Evolutionary conservation across 2,888 invertebrate genomes (phyloP).

Genomic region (Eilema caniola): DNA sequence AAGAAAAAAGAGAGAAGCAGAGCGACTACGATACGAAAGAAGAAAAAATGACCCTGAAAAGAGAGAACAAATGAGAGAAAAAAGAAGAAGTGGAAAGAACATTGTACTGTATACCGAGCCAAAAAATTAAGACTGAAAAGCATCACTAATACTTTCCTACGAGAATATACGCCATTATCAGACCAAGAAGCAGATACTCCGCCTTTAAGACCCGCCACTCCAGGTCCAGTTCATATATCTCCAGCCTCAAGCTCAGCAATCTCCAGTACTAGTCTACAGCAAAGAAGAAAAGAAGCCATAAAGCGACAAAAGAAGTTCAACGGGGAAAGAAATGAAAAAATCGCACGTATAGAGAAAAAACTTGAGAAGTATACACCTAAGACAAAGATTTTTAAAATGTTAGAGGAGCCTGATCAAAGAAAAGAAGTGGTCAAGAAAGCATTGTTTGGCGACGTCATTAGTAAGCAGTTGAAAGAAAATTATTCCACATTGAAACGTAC

Average conservation of each 20-base stretch:
- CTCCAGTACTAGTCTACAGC: not conserved
- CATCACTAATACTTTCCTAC: not conserved
- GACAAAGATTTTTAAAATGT: too few species aligned
- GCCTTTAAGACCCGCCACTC: not conserved
- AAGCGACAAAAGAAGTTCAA: too few species aligned
- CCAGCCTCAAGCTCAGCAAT: not conserved
- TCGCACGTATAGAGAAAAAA: too few species aligned
- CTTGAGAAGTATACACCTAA: too few species aligned
- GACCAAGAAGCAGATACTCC: not conserved
- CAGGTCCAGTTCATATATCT: conserved; percentile 1
- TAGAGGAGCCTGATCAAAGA: too few species aligned
- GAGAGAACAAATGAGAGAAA: conserved; percentile 34
- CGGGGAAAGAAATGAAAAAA: not conserved
- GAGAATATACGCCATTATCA: not conserved
- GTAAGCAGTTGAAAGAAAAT: too few species aligned
- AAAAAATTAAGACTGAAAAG: not conserved
- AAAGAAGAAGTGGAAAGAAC: not conserved
- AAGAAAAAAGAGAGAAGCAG: not conserved
- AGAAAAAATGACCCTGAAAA: conserved; percentile 41
- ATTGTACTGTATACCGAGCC: not conserved
- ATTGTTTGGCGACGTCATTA: too few species aligned
- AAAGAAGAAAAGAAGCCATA: not conserved
- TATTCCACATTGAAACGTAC: too few species aligned
- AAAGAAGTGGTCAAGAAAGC: too few species aligned
- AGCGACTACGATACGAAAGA: conserved; percentile 30